Evolutionary conservation across 2,888 invertebrate genomes (phyloP).

Genomic region (Harpagoxenus sublaevis): DNA sequence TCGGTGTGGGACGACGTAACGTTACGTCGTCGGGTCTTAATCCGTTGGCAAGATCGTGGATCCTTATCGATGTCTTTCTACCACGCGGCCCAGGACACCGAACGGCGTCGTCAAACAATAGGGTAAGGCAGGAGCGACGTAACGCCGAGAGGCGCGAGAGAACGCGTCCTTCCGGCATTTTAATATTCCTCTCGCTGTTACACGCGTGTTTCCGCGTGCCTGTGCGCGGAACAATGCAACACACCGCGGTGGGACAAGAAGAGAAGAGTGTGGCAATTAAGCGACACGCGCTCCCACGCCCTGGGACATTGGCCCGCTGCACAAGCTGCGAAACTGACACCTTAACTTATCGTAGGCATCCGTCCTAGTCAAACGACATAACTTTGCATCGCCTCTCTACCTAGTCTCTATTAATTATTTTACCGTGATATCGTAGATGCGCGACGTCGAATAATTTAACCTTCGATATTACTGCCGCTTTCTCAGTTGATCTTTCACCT

Average conservation of each 20-base stretch:
- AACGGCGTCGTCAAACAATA: slow-evolving; percentile 38
- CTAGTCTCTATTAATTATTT: background rate
- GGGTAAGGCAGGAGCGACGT: slow-evolving; percentile 36
- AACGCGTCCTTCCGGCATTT: slow-evolving; percentile 57
- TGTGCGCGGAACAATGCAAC: slow-evolving; percentile 49
- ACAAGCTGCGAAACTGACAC: slow-evolving; percentile 45
- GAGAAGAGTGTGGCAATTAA: slow-evolving; percentile 52
- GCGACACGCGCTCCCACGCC: slow-evolving; percentile 50
- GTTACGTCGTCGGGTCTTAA: slow-evolving; percentile 41
- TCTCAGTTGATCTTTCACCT: background rate
- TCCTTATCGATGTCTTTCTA: slow-evolving; percentile 53
- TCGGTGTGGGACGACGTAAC: slow-evolving; percentile 26
- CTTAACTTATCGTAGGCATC: slow-evolving; percentile 32
- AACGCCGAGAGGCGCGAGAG: slow-evolving; percentile 48
- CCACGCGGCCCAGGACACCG: slow-evolving; percentile 7
- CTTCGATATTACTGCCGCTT: background rate
- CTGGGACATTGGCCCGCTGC: slow-evolving; percentile 51
- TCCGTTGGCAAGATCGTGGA: slow-evolving; percentile 42
- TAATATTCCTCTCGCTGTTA: slow-evolving; percentile 39
- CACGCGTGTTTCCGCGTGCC: slow-evolving; percentile 45
- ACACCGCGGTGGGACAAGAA: slow-evolving; percentile 32
- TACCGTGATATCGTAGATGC: background rate
- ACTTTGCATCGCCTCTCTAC: background rate
- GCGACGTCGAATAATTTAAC: background rate
- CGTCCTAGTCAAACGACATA: slow-evolving; percentile 24